Base-by-base conservation (phyloP, 2,113 vertebrate species). In the Hypocryptadius cinnamomeus region DNA sequence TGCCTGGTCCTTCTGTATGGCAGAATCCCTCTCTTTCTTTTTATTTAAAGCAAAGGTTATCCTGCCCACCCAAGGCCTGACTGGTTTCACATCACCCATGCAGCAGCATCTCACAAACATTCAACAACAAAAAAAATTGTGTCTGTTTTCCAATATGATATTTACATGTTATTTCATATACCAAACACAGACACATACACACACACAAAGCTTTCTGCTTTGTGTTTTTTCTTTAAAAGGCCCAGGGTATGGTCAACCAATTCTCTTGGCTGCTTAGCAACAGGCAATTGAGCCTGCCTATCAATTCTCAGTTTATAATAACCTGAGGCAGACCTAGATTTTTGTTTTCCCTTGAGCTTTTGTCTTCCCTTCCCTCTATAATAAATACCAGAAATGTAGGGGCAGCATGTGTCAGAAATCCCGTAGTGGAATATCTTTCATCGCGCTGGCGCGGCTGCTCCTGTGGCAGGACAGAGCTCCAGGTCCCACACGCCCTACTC, bases 221-320 rank as follows among this genome's bases (percentile, higher is more conserved):
- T 30, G 15, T 59, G 23, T 47, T 51, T 77, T 79, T 89, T 57
- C 48, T 86, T 66, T 35, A 7, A 47, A 96, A 93, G 80, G 77
- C 81, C 65, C 35, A 77, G 74, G 68, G 45, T 79, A 86, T 90
- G 94, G 89, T 83, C 96, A 96, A 87, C 77, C 63, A 87, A 89
- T 92, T 96, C 89, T 87, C 45, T 72, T 78, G 84, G 96, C 96
- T 97, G 96, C 96, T 94, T 96, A 96, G 95, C 93, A 97, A 97
- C 95, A 96, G 94, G 93, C 93, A 94, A 94, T 85, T 93, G 92
- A 92, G 89, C 84, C 89, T 93, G 94, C 86, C 95, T 95, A 91
- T 96, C 96, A 93, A 93, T 96, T 95, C 93, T 96, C 87, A 63
- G 94, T 96, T 97, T 97, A 95, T 95, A 97, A 96, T 96, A 97